Conservation (phyloP, 2,797 vertebrate genomes). For the Dipus sagitta region DNA sequence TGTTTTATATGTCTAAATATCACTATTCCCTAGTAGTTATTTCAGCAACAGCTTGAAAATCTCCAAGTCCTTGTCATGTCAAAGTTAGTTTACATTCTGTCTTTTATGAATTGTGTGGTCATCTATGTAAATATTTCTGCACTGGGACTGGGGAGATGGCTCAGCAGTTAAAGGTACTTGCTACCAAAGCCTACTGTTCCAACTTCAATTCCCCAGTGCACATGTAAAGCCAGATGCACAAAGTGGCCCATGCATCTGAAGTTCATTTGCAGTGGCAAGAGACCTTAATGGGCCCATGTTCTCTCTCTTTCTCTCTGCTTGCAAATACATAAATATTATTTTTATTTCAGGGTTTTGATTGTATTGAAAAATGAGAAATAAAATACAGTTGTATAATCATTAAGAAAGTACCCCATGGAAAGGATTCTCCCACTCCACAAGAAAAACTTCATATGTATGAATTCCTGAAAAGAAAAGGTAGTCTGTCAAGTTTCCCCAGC, state of each 20-base stretch:
- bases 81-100: conserved; percentile 33
- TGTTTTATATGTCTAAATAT: conserved; percentile 53
- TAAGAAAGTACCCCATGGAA: not conserved
- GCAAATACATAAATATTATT: too few relatives aligned
- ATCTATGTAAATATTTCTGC: not conserved
- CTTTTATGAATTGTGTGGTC: conserved; percentile 43
- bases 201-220: too few relatives aligned
- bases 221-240: too few relatives aligned
- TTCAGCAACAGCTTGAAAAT: conserved; percentile 31
- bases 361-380: conserved; percentile 48
- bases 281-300: too few relatives aligned
- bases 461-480: conserved; percentile 52
- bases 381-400: not conserved
- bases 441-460: not conserved
- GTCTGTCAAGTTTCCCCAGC: conserved; percentile 3
- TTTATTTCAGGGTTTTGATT: conserved; percentile 56
- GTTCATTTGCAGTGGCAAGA: too few relatives aligned
- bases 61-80: conserved; percentile 36
- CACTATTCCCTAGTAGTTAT: conserved; percentile 30
- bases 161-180: too few relatives aligned
- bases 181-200: too few relatives aligned
- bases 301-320: too few relatives aligned
- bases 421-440: not conserved
- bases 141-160: too few relatives aligned
- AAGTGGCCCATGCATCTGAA: too few relatives aligned